These are phyloP conservation scores for Sycophila sp. DNA, from an alignment of 1,140 invertebrate species.

Conservation along the genomic window DNA sequence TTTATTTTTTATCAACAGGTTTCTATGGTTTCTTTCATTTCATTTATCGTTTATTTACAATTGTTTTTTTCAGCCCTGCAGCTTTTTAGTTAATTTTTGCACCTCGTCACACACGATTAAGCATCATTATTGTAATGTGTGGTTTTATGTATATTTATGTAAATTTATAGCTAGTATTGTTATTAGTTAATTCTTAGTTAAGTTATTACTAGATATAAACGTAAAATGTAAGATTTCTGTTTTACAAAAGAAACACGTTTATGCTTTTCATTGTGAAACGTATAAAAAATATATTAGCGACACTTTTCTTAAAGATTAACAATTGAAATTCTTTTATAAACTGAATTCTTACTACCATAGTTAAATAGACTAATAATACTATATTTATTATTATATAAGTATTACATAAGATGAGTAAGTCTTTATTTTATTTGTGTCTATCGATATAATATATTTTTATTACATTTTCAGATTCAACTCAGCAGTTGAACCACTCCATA, in stretches of 20 bases:
- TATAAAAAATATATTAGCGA: no score
- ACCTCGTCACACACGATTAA: slow-evolving; percentile 2
- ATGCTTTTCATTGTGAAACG: no score
- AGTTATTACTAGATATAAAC: no score
- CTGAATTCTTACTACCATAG: background rate
- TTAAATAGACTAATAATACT: background rate
- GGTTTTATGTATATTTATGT: background rate
- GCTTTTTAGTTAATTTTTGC: slow-evolving; percentile 13
- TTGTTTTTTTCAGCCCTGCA: slow-evolving; percentile 19
- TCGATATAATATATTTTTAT: background rate
- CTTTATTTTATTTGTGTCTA: no score
- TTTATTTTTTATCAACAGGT: no score
- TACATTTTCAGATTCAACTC: slow-evolving; percentile 5
- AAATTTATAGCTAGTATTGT: no score
- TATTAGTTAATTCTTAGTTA: no score
- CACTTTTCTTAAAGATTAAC: no score
- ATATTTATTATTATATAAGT: background rate
- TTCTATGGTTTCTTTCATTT: slow-evolving; percentile 9
- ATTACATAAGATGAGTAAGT: no score
- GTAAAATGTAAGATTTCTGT: no score
- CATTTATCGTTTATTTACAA: background rate
- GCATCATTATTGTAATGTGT: slow-evolving; percentile 7
- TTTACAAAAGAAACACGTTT: no score
- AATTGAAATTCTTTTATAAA: background rate
- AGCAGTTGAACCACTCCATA: slow-evolving; percentile 2